Conservation (phyloP, 37 sponge, comb jelly and placozoan species). For the Bolinopsis microptera region DNA sequence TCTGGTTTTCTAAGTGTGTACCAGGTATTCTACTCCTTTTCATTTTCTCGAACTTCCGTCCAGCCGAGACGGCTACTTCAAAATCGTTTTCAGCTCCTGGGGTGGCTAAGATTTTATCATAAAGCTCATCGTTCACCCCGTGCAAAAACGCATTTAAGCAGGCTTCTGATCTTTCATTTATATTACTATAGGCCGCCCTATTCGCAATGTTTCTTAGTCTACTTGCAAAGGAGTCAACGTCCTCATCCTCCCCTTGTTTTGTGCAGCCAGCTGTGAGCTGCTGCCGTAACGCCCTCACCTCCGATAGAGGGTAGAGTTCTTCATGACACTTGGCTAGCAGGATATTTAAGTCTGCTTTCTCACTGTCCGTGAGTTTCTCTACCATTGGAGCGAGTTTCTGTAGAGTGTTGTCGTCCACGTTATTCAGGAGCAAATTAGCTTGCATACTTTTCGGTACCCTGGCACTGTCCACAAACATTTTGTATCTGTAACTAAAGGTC, state of each 20-base stretch:
- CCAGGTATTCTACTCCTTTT: background rate
- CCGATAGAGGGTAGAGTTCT: background rate
- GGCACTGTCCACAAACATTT: background rate
- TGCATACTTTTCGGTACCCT: background rate
- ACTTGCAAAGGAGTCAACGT: background rate
- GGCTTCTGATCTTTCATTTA: background rate
- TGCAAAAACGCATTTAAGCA: constrained; percentile 36
- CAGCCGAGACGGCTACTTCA: background rate
- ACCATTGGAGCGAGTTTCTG: constrained; percentile 4
- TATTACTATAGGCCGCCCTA: background rate
- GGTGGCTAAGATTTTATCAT: background rate
- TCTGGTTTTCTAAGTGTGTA: no score
- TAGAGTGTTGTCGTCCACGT: background rate
- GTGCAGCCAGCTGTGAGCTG: background rate
- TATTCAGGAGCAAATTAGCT: background rate
- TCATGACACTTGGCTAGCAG: background rate
- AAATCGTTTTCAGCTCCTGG: constrained; percentile 17
- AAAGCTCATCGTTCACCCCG: background rate
- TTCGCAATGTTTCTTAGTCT: background rate
- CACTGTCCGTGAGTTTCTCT: background rate
- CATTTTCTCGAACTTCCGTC: constrained; percentile 22
- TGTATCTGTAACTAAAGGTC: background rate
- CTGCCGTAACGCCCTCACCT: background rate
- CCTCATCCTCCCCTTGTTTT: background rate
- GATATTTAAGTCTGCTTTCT: background rate